Evolutionary conservation across 2,888 invertebrate species (phyloP), one percentile per base, ranked within the genome.

Genomic region (Phortica okadai): DNA sequence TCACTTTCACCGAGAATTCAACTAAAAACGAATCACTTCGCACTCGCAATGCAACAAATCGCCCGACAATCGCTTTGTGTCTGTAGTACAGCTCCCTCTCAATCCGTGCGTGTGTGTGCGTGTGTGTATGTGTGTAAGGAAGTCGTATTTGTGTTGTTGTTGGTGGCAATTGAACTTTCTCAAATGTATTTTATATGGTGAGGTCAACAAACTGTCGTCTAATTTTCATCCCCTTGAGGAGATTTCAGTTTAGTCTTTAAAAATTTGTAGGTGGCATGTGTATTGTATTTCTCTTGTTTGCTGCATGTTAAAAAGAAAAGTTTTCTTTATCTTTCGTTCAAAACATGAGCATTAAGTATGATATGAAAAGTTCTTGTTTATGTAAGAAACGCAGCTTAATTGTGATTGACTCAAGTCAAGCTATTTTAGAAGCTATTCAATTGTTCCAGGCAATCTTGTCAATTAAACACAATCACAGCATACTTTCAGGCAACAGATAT

Each of bases 141-240:
- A 79, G 78, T 84, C 76, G 85, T 82, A 81, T 84, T 83, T 84
- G 85, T 80, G 87, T 80, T 85, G 83, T 87, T 86, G 80, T 84
- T 84, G 87, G 78, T 84, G 84, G 81, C 86, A 86, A 87, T 87
- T 82, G 85, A 85, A 80, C 77, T 82, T 81, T 84, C 82, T 76
- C 78, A 74, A 80, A 82, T 79, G 81, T 76, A 74, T 78, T 77
- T 69, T 62, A 74, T 75, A 74, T 58, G 66, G 74, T 82, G 62
- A 75, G 79, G 84, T 86, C 86, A 86, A 85, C 81, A 84, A 84
- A 84, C 86, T 86, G 80, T 44, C 21, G 54, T 73, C 73, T 75
- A 11, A 59, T 66, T 25, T 58, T 69, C 75, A 41, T 50, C 70
- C 70, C 72, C 21, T 25, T 62, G 7, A 21, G 33, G 4, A 33